phyloP scores from a whole-genome alignment of 2,797 vertebrate species.

The Aulostomus chinensis region DNA sequence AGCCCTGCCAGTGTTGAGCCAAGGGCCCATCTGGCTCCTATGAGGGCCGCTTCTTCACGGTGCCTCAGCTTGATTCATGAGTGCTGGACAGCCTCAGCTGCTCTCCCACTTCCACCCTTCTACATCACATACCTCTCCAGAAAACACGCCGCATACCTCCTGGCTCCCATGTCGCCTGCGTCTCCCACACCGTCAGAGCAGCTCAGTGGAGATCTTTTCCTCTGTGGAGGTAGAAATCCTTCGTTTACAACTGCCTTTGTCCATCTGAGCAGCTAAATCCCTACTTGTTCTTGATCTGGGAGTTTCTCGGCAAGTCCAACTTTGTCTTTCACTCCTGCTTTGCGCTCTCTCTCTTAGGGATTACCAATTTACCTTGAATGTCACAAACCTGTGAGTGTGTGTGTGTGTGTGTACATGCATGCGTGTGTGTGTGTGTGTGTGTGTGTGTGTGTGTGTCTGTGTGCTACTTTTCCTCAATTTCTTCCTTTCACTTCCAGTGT shows the following conservation, averaged over 20 bases:
- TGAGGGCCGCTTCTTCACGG: conserved; percentile 70
- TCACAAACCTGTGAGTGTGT: conserved; percentile 21
- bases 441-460: too few relatives aligned
- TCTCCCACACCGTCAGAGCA: conserved; percentile 20
- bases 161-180: conserved; percentile 41
- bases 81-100: conserved; percentile 75
- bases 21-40: conserved; percentile 75
- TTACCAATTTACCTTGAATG: conserved; percentile 16
- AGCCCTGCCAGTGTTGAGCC: conserved; percentile 38
- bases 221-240: conserved; percentile 29
- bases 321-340: conserved; percentile 13
- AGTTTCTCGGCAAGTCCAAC: conserved; percentile 4
- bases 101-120: conserved; percentile 68
- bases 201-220: conserved; percentile 43
- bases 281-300: conserved; percentile 20
- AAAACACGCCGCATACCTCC: conserved; percentile 49
- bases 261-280: conserved; percentile 34
- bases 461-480: not conserved
- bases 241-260: conserved; percentile 54
- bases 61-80: conserved; percentile 77
- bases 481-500: not conserved
- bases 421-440: not conserved
- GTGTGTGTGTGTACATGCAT: too few relatives aligned
- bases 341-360: conserved; percentile 8
- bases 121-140: conserved; percentile 58